A percentile compares a stretch with the other conserved stretches of the same genome.
Evolutionary conservation across 2,797 vertebrate species (phyloP).

Genomic region (Perdix hodgsoniae): DNA sequence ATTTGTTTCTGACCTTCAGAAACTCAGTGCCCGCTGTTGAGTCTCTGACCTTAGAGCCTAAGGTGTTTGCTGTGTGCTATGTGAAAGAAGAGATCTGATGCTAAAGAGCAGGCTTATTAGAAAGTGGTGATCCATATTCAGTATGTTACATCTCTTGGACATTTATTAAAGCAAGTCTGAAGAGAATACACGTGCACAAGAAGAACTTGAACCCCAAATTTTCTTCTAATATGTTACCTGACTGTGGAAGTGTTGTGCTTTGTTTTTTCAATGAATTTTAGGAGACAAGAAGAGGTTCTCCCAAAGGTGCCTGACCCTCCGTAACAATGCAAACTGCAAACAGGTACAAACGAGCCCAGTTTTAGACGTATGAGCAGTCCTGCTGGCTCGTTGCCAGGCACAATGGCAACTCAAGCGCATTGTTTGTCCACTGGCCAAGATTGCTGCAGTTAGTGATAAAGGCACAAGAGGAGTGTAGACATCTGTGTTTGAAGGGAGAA

Average conservation of each 20-base stretch:
- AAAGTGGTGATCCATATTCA: not conserved
- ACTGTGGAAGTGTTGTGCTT: not conserved
- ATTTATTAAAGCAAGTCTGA: not conserved
- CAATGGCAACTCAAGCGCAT: conserved; percentile 55
- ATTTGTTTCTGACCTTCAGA: not conserved
- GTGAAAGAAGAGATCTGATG: not conserved
- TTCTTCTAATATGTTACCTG: not conserved
- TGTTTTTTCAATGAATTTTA: not conserved
- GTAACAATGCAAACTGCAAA: not conserved
- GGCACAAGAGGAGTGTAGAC: conserved; percentile 37
- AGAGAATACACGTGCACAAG: not conserved
- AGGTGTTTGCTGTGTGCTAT: not conserved
- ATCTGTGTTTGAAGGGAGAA: conserved; percentile 48
- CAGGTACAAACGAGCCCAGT: not conserved
- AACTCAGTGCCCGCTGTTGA: not conserved
- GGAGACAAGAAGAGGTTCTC: not conserved
- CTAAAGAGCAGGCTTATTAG: not conserved
- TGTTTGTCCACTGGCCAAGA: conserved; percentile 64
- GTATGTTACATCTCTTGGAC: not conserved
- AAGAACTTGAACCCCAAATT: not conserved
- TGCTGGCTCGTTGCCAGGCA: conserved; percentile 14
- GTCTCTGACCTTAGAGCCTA: not conserved
- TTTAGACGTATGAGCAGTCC: not conserved
- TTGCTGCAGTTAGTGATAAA: conserved; percentile 61
- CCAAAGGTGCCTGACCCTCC: not conserved